Conservation (phyloP, 2,113 vertebrate genomes). For the Eretmodus cyanostictus region DNA sequence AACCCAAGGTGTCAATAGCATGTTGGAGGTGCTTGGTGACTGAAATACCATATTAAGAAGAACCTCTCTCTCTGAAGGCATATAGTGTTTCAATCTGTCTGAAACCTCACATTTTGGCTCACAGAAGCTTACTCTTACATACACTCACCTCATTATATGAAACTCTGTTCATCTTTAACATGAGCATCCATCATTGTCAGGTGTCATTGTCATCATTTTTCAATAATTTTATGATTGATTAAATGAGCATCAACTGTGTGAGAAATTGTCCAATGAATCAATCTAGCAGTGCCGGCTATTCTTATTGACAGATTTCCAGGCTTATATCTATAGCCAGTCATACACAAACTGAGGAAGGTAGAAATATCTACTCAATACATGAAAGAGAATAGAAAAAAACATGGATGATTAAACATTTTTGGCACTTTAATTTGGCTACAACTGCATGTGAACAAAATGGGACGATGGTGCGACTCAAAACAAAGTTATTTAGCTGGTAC, state of each 20-base stretch:
- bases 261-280: not conserved
- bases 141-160: not conserved
- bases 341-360: not conserved
- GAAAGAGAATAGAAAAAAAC: not conserved
- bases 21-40: not conserved
- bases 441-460: not conserved
- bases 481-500: not conserved
- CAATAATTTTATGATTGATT: not conserved
- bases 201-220: not conserved
- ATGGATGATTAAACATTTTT: not conserved
- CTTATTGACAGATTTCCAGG: not conserved
- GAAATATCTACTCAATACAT: not conserved
- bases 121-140: not conserved
- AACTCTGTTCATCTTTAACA: not conserved
- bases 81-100: not conserved
- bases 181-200: not conserved
- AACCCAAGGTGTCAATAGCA: not conserved
- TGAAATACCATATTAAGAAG: not conserved
- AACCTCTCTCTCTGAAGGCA: not conserved
- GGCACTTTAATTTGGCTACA: not conserved
- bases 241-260: not conserved
- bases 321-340: not conserved
- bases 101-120: not conserved
- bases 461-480: not conserved
- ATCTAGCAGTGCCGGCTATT: not conserved